phyloP scores from a whole-genome alignment of 2,888 invertebrate species.

The Latrodectus elegans region DNA sequence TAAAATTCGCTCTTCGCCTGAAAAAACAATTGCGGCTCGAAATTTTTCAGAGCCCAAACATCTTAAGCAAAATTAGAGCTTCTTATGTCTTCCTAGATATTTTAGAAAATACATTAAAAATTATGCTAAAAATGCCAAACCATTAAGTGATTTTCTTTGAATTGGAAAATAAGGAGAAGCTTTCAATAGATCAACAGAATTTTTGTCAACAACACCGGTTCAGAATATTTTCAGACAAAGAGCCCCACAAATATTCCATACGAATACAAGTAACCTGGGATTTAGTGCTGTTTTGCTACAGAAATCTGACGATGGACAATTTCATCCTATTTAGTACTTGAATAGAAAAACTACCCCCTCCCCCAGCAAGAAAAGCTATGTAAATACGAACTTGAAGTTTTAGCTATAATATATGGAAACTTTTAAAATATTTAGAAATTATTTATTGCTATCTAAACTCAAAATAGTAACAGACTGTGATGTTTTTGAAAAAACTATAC shows the following conservation, averaged over 20 bases:
- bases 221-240: not conserved
- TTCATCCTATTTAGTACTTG: slow-evolving; percentile 12
- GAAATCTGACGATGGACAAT: slow-evolving; percentile 12
- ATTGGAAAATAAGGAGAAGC: not conserved
- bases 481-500: not conserved
- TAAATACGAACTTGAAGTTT: slow-evolving; percentile 29
- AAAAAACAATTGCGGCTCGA: slow-evolving; percentile 4
- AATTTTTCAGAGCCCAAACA: not conserved
- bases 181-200: slow-evolving; percentile 1
- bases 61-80: slow-evolving; percentile 8
- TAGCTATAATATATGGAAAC: slow-evolving; percentile 29
- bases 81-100: not conserved
- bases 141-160: slow-evolving; percentile 19
- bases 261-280: not conserved
- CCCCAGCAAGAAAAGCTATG: slow-evolving; percentile 7
- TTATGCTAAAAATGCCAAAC: not conserved
- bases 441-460: slow-evolving; percentile 10
- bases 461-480: slow-evolving; percentile 24
- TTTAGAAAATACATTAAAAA: slow-evolving; percentile 7
- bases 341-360: not conserved
- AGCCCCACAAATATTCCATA: not conserved
- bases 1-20: not conserved
- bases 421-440: slow-evolving; percentile 30
- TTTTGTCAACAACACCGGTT: slow-evolving; percentile 1
- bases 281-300: slow-evolving; percentile 30